Percentiles rank a stretch among this genome's conserved stretches.
Evolutionary conservation across 2,113 vertebrate genomes (phyloP).

Genomic region (Otolemur garnettii): DNA sequence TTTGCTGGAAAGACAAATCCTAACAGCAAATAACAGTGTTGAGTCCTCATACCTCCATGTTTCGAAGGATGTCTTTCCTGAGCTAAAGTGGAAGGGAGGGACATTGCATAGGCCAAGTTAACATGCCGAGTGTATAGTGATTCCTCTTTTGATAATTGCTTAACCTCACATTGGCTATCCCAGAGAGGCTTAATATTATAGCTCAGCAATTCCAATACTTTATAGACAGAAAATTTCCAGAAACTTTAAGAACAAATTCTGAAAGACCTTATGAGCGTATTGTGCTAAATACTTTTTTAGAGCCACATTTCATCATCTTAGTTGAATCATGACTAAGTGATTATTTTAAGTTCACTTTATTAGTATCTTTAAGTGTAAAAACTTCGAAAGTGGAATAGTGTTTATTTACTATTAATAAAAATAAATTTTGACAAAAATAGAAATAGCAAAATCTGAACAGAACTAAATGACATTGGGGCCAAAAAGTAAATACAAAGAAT

Average conservation of each 20-base stretch:
- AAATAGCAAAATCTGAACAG: no score
- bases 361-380: constrained; percentile 54
- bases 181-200: not conserved
- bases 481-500: no score
- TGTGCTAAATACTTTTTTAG: not conserved
- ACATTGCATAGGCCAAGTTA: not conserved
- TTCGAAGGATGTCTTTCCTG: not conserved
- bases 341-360: constrained; percentile 74
- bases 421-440: no score
- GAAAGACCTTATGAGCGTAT: not conserved
- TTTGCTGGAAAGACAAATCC: not conserved
- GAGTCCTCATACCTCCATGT: not conserved
- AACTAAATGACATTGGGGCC: no score
- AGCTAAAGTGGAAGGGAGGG: not conserved
- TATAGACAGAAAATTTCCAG: not conserved
- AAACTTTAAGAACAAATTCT: constrained; percentile 13
- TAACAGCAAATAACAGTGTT: not conserved
- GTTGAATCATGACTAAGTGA: not conserved
- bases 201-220: not conserved
- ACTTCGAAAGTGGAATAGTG: not conserved
- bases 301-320: not conserved
- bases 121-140: not conserved
- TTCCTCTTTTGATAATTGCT: not conserved
- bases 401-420: not conserved
- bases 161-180: not conserved